Base-by-base conservation (phyloP, 2,797 vertebrate genomes). In the Crypturellus tataupa region DNA sequence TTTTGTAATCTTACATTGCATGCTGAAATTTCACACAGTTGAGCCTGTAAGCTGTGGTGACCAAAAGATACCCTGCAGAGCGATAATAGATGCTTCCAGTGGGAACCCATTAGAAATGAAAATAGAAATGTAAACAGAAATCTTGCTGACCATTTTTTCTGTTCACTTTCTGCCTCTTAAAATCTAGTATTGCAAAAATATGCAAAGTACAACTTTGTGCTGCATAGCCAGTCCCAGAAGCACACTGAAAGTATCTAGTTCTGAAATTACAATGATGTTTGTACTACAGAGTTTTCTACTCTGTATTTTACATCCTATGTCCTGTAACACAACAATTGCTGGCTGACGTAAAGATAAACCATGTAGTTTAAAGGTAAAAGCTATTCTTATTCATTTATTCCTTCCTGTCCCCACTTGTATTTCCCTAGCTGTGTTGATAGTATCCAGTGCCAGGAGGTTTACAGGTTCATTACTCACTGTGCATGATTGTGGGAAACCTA, bases 121-220 rank as follows among this genome's bases (percentile, higher is more conserved):
- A 84, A 56, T 29, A 78, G 64, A 86, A 93, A 89, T 77, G 80
- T 51, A 79, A 77, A 80, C 46, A 42, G 62, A 82, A 94, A 82
- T 86, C 39, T 80, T 91, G 59, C 65, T 94, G 80, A 89, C 64
- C 29, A 24, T 6, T 31, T 65, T 65, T 86, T 85, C 12, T 67
- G 60, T 86, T 68, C 21, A 23, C 20, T 77, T 88, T 47, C 27
- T 89, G 13, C 27, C 17, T 60, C 19, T 88, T 76, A 58, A 91
- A 90, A 25, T 18, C 31, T 77, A 24, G 5, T 58, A 49, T 71
- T 86, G 82, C 51, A 88, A 77, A 95, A 86, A 64, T 42, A 80
- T 62, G 40, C 77, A 72, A 88, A 17, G 37, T 49, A 6, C 46
- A 88, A 49, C 19, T 58, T 39, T 71, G 37, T 58, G n/a, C 56